Evolutionary conservation across 2,888 invertebrate genomes (phyloP).

Genomic region (Willowsia nigromaculata): DNA sequence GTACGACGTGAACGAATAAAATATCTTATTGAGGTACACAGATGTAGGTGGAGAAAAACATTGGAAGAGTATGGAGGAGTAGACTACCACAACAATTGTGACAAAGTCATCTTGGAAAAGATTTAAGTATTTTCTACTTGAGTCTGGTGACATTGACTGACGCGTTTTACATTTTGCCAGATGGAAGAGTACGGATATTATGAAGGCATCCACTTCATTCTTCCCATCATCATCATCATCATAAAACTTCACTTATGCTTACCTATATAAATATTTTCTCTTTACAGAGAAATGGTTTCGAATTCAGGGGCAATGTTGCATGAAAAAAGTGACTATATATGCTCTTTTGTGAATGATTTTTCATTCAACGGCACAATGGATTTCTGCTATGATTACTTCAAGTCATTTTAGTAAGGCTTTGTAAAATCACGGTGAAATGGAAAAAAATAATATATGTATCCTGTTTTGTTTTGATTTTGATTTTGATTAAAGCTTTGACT

Average conservation of each 20-base stretch:
- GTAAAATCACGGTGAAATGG: not conserved
- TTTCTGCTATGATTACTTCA: not conserved
- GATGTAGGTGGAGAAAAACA: not conserved
- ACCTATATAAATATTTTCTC: not conserved
- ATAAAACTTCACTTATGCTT: not conserved
- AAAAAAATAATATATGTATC: not conserved
- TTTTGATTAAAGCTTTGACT: conserved; percentile 86
- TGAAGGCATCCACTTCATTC: not conserved
- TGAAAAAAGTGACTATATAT: not conserved
- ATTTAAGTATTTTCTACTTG: conserved; percentile 43
- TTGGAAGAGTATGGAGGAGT: not conserved
- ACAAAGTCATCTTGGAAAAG: conserved; percentile 56
- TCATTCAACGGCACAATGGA: not conserved
- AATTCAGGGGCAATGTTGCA: conserved; percentile 4
- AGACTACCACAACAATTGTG: conserved; percentile 47
- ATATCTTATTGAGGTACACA: not conserved
- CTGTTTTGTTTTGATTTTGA: no score
- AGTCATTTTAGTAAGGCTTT: not conserved
- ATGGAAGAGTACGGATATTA: not conserved
- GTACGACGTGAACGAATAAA: not conserved
- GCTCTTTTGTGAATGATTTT: not conserved
- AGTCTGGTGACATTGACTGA: conserved; percentile 38
- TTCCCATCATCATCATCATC: not conserved
- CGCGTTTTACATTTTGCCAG: conserved; percentile 7
- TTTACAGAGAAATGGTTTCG: not conserved